Conservation (phyloP, 2,113 vertebrate genomes). For the Zeus faber region DNA sequence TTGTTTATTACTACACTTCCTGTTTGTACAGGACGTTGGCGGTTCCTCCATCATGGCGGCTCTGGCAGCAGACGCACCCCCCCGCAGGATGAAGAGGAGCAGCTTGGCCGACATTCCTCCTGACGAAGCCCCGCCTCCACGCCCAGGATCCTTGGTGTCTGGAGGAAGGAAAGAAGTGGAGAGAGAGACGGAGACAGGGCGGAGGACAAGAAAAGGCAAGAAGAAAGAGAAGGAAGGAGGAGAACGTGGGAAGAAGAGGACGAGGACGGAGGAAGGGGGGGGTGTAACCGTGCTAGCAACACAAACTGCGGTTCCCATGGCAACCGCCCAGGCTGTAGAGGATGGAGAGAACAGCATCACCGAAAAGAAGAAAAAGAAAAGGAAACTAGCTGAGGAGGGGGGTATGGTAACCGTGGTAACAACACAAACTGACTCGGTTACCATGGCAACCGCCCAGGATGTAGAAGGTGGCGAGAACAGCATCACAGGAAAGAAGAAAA, state of each 20-base stretch:
- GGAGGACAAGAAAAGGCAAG: neutral
- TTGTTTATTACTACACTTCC: too few relatives aligned
- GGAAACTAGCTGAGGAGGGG: neutral
- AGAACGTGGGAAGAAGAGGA: neutral
- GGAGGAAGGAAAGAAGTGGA: neutral
- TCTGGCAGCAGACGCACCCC: too few relatives aligned
- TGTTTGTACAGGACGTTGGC: too few relatives aligned
- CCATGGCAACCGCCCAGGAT: neutral
- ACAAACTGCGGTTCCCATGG: too few relatives aligned
- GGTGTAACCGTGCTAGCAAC: too few relatives aligned
- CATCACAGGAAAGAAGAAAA: neutral
- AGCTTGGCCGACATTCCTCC: too few relatives aligned
- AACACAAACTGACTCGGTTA: too few relatives aligned
- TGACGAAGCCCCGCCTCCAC: too few relatives aligned
- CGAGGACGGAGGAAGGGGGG: neutral
- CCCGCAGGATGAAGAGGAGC: too few relatives aligned
- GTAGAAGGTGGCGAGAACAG: too few relatives aligned
- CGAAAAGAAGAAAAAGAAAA: neutral
- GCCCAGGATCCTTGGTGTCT: too few relatives aligned
- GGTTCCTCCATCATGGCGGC: too few relatives aligned
- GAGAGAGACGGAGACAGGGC: neutral
- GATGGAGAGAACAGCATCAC: neutral
- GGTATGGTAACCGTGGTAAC: neutral
- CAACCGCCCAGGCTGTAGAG: neutral
- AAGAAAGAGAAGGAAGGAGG: neutral